Percentiles rank a stretch among this genome's conserved stretches.
These are phyloP conservation scores for Oligia fasciuncula DNA, from an alignment of 2,888 invertebrate species.

Conservation along the genomic window DNA sequence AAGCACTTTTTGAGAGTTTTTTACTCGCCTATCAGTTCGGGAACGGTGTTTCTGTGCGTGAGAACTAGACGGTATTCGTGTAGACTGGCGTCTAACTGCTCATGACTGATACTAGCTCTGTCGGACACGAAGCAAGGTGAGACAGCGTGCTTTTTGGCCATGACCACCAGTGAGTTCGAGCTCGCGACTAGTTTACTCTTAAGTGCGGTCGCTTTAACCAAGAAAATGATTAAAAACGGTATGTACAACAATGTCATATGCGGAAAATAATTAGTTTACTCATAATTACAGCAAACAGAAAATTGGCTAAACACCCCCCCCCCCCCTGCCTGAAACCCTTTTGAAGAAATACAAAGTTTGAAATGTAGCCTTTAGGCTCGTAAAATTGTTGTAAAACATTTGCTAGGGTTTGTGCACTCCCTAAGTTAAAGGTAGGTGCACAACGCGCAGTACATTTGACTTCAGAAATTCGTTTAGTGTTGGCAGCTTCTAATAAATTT, in stretches of 20 bases:
- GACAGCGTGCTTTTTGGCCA: too few relatives aligned
- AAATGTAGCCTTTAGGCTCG: slow-evolving; percentile 4
- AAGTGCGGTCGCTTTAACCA: background rate
- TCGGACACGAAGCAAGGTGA: too few relatives aligned
- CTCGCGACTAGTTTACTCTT: too few relatives aligned
- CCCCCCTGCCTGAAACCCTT: slow-evolving; percentile 24
- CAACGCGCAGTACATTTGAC: background rate
- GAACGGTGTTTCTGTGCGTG: too few relatives aligned
- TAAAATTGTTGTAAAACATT: slow-evolving; percentile 9
- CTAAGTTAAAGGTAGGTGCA: background rate
- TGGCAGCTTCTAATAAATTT: slow-evolving; percentile 9
- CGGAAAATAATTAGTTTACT: slow-evolving; percentile 11
- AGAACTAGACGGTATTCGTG: too few relatives aligned
- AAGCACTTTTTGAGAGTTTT: too few relatives aligned
- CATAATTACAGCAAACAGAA: background rate
- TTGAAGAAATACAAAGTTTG: slow-evolving; percentile 30
- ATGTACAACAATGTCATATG: background rate
- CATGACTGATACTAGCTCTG: too few relatives aligned
- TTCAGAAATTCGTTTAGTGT: slow-evolving; percentile 4
- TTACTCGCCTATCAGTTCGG: too few relatives aligned
- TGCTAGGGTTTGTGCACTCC: slow-evolving; percentile 3
- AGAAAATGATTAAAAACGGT: slow-evolving; percentile 4
- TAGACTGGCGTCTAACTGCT: too few relatives aligned
- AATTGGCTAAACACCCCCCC: slow-evolving; percentile 13
- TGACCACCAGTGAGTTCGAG: too few relatives aligned